phyloP scores from a whole-genome alignment of 2,113 vertebrate genomes.

The western clawed frog (Xenopus tropicalis) region DNA sequence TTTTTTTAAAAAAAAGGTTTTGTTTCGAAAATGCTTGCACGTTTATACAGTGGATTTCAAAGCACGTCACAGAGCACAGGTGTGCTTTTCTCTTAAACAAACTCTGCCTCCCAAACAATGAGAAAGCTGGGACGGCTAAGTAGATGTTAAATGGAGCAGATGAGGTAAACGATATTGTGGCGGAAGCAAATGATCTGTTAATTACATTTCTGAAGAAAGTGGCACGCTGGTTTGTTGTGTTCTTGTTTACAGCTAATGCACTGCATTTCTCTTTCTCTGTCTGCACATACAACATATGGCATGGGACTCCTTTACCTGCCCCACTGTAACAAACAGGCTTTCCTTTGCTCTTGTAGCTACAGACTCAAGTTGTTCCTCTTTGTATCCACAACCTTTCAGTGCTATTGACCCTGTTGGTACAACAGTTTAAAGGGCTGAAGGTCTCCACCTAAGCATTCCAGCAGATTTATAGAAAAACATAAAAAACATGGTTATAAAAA shows the following conservation, averaged over 20 bases:
- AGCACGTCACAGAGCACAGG: conserved; percentile 37
- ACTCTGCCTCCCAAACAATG: conserved; percentile 24
- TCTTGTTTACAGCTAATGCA: conserved; percentile 8
- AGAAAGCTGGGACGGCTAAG: conserved; percentile 27
- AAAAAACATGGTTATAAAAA: too few relatives aligned
- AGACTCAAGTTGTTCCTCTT: too few relatives aligned
- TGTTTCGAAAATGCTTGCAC: conserved; percentile 1
- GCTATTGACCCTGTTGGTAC: too few relatives aligned
- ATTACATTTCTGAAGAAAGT: conserved; percentile 20
- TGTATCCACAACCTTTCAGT: too few relatives aligned
- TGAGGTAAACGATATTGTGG: conserved; percentile 10
- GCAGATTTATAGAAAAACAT: too few relatives aligned
- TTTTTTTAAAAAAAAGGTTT: too few relatives aligned
- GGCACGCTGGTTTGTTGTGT: not conserved
- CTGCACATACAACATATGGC: not conserved
- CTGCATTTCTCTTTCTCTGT: not conserved
- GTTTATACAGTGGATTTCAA: conserved; percentile 37
- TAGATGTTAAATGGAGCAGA: conserved; percentile 29
- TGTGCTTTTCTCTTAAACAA: conserved; percentile 38
- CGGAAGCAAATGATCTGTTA: conserved; percentile 26
- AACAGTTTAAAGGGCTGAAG: too few relatives aligned
- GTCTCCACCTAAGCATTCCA: too few relatives aligned
- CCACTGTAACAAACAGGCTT: not conserved
- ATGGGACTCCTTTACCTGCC: not conserved
- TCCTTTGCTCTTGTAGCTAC: too few relatives aligned